Evolutionary conservation across 2,888 invertebrate species (phyloP), one percentile per base, ranked within the genome.

Genomic region (Noctua fimbriata): DNA sequence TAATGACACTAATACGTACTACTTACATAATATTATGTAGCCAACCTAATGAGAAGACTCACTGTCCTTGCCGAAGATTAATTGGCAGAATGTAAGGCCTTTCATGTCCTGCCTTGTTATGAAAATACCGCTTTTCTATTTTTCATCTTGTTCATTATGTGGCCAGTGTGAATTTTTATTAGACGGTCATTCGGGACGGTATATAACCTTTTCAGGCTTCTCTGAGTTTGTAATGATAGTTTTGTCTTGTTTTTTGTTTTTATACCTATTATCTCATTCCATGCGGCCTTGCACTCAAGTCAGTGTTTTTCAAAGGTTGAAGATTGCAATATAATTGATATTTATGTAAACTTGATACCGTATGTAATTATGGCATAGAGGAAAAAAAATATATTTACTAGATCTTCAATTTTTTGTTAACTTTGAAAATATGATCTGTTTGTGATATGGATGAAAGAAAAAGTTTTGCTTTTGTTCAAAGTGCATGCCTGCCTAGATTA

Each of bases 51-150:
- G 79, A 72, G 49, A 55, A 44, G 47, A 60, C 69, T 73, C 73
- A 78, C 71, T 58, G 69, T 74, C 69, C 76, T 80, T 78, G 72
- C 60, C 77, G 65, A 87, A 89, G 88, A 91, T 91, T 91, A 91
- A 91, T 91, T 89, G 87, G 71, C 76, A 78, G 65, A 85, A 84
- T 82, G 70, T 78, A 78, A 85, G 80, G 79, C 78, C 73, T 71
- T 76, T 80, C 69, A 84, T 81, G 71, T 75, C 77, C 84, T 76
- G 86, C 78, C 85, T 86, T 89, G 83, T 87, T 89, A 88, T 87
- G 83, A 89, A 87, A 87, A 85, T 21, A 72, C 66, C 9, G 14
- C 16, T 44, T 74, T 73, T 28, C 55, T 74, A 78, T 80, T 69
- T 41, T 78, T 36, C 63, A 65, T 65, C 10, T 73, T 83, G 63